phyloP scores from a whole-genome alignment of 35 echinoderm and acorn worm genomes.

The Eucidaris tribuloides region DNA sequence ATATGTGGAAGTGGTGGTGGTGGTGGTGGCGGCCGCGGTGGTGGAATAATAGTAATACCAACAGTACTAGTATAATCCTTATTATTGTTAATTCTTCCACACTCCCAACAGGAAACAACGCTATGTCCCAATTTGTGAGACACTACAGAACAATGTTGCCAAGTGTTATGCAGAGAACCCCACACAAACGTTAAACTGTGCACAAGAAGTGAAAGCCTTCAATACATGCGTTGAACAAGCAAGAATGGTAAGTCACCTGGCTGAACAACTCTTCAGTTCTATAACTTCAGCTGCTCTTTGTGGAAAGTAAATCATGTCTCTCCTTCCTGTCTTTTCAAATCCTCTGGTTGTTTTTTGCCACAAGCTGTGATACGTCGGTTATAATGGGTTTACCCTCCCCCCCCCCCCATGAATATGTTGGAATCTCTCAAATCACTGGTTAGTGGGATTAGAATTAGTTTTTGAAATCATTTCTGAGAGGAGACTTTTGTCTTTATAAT shows the following conservation, averaged over 20 bases:
- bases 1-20: background rate
- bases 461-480: too few relatives aligned
- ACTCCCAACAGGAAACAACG: constrained; percentile 75
- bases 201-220: constrained; percentile 86
- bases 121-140: constrained; percentile 78
- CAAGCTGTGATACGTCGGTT: too few relatives aligned
- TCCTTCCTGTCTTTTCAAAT: too few relatives aligned
- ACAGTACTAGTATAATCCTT: background rate
- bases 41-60: background rate
- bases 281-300: too few relatives aligned
- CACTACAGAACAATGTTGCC: constrained; percentile 67
- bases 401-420: too few relatives aligned
- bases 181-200: constrained; percentile 65
- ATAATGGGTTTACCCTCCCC: too few relatives aligned
- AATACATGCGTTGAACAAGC: constrained; percentile 82
- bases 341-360: too few relatives aligned
- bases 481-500: too few relatives aligned
- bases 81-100: background rate
- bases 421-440: too few relatives aligned
- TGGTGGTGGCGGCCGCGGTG: background rate
- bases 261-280: too few relatives aligned
- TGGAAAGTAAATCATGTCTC: too few relatives aligned
- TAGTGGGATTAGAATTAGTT: too few relatives aligned
- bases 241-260: constrained; percentile 91
- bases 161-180: constrained; percentile 86